These are phyloP conservation scores for Antechinus stuartii DNA, from an alignment of 2,113 vertebrate genomes.

Conservation along the genomic window DNA sequence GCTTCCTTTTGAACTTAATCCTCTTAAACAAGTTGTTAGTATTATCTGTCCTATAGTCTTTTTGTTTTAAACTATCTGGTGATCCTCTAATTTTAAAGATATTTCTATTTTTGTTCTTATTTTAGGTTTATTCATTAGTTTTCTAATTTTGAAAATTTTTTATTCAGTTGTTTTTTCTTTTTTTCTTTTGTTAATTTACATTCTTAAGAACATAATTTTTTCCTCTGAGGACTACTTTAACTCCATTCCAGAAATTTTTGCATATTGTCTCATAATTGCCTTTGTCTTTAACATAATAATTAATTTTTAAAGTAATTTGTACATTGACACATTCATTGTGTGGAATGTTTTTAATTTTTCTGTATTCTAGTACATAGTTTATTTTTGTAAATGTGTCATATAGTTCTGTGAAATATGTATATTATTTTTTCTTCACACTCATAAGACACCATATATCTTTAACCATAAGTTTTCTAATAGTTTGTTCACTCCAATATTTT, in stretches of 20 bases:
- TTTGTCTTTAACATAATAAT: neutral
- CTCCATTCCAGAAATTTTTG: neutral
- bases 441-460: neutral
- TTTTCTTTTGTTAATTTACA: neutral
- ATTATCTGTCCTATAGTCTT: neutral
- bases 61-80: neutral
- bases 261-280: neutral
- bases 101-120: neutral
- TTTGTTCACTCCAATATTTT: neutral
- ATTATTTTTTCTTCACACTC: neutral
- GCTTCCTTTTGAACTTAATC: neutral
- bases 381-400: neutral
- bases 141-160: neutral
- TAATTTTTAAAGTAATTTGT: neutral
- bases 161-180: neutral
- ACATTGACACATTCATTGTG: neutral
- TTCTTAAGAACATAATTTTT: neutral
- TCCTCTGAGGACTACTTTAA: neutral
- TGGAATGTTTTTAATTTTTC: neutral
- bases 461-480: neutral
- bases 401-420: neutral
- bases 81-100: neutral
- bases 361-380: neutral
- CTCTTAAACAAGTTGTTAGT: neutral
- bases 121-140: neutral